phyloP scores from a whole-genome alignment of 2,888 invertebrate genomes.

The Alviniconcha strummeri region DNA sequence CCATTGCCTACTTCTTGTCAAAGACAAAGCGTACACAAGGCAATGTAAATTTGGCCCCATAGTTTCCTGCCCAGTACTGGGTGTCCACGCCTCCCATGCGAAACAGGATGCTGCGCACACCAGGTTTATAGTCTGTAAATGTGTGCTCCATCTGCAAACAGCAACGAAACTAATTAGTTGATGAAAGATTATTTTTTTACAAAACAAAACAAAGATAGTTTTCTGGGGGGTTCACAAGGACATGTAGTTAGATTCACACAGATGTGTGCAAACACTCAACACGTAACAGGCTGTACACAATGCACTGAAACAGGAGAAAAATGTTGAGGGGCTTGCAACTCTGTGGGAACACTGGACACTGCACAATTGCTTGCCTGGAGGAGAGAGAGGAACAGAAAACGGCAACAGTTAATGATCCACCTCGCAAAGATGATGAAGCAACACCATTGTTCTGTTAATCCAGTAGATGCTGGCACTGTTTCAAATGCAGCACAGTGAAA shows the following conservation, averaged over 20 bases:
- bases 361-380: too few species aligned
- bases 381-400: too few species aligned
- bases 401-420: too few species aligned
- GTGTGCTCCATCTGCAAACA: slow-evolving; percentile 29
- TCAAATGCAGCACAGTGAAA: too few species aligned
- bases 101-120: slow-evolving; percentile 8
- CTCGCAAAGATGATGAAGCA: too few species aligned
- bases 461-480: too few species aligned
- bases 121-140: slow-evolving; percentile 22
- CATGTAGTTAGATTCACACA: too few species aligned
- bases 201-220: background rate
- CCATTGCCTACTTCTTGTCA: background rate
- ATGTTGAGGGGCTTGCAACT: background rate
- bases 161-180: background rate
- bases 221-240: background rate
- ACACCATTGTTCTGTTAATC: too few species aligned
- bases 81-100: slow-evolving; percentile 11
- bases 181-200: background rate
- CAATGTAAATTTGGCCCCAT: slow-evolving; percentile 30
- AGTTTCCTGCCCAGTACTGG: slow-evolving; percentile 31
- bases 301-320: too few species aligned
- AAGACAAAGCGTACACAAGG: slow-evolving; percentile 28
- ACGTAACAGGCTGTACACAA: too few species aligned
- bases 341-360: background rate
- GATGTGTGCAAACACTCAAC: too few species aligned